These are phyloP conservation scores for Ctenicera cuprea DNA, from an alignment of 2,888 invertebrate species.

Conservation along the genomic window DNA sequence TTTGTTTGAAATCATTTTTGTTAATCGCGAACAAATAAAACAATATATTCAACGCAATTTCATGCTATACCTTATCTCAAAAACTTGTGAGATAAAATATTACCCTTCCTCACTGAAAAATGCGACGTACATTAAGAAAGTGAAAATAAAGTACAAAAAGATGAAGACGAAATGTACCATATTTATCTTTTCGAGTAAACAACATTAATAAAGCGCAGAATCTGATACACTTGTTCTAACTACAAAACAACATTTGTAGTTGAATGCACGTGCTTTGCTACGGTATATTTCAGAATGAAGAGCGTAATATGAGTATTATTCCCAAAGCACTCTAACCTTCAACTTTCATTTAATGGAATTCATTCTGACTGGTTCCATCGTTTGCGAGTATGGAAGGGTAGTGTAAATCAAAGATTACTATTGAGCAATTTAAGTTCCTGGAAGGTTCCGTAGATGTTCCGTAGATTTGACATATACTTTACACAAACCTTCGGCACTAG, in stretches of 20 bases:
- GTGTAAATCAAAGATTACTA: conserved; percentile 1
- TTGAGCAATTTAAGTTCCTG: background rate
- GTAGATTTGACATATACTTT: conserved; percentile 21
- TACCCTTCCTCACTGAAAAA: conserved; percentile 43
- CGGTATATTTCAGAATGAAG: conserved; percentile 10
- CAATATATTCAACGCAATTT: too few species aligned
- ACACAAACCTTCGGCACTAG: background rate
- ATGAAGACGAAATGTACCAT: conserved; percentile 50
- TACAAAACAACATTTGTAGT: conserved; percentile 42
- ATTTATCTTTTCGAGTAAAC: conserved; percentile 53
- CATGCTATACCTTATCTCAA: background rate
- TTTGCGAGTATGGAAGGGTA: background rate
- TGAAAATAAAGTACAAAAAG: conserved; percentile 49
- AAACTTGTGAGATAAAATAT: conserved; percentile 26
- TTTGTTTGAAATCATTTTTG: too few species aligned
- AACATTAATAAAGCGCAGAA: conserved; percentile 51
- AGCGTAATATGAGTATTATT: conserved; percentile 13
- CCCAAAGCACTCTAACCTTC: conserved; percentile 23
- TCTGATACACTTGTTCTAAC: conserved; percentile 50
- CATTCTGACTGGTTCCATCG: background rate
- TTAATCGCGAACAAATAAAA: too few species aligned
- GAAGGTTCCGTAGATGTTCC: background rate
- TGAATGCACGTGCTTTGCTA: conserved; percentile 29
- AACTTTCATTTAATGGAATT: background rate
- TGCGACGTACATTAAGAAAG: conserved; percentile 50